phyloP scores from a whole-genome alignment of 2,113 vertebrate genomes.

The Lipotes vexillifer region DNA sequence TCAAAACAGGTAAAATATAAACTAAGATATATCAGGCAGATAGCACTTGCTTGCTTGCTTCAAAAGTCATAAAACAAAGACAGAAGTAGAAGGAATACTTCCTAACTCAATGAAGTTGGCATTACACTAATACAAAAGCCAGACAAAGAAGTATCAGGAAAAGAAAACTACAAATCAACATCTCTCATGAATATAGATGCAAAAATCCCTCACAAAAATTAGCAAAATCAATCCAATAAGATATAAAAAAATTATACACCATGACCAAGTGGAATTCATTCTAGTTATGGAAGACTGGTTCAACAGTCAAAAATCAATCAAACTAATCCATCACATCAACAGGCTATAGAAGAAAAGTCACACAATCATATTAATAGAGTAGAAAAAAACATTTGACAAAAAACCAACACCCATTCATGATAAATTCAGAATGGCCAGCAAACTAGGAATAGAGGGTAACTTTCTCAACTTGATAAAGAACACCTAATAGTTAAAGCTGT shows the following conservation, averaged over 20 bases:
- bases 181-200: background rate
- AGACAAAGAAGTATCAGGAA: background rate
- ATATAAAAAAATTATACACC: background rate
- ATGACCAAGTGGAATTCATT: background rate
- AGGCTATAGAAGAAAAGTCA: background rate
- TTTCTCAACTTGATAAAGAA: background rate
- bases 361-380: background rate
- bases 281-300: background rate
- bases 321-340: background rate
- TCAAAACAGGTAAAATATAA: conserved; percentile 20
- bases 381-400: conserved; percentile 4
- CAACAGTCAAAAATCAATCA: background rate
- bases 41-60: background rate
- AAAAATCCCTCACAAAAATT: background rate
- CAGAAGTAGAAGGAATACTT: background rate
- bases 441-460: background rate
- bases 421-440: background rate
- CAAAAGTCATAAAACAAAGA: background rate
- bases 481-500: background rate
- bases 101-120: background rate
- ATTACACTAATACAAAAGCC: background rate
- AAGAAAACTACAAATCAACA: background rate
- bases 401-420: background rate
- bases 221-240: background rate
- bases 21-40: background rate